A percentile compares a stretch with the other conserved stretches of the same genome.
phyloP scores from a whole-genome alignment of 2,797 vertebrate genomes.

The Salarias fasciatus region DNA sequence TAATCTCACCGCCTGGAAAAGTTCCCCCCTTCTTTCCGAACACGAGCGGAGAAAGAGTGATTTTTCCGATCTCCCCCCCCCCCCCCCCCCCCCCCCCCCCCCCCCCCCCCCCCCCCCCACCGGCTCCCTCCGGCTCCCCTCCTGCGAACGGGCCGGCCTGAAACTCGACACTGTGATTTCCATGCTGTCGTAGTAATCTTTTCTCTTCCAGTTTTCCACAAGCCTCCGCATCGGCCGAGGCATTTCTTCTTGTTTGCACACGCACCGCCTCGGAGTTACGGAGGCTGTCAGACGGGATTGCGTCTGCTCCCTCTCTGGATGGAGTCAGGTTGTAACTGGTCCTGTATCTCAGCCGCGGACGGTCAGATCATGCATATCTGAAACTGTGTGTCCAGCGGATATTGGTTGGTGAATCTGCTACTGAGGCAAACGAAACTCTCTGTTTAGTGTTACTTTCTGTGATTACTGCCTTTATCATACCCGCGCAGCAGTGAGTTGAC shows the following conservation, averaged over 20 bases:
- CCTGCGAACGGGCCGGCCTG: constrained; percentile 31
- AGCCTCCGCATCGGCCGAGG: constrained; percentile 33
- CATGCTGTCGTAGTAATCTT: constrained; percentile 25
- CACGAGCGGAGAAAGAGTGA: constrained; percentile 28
- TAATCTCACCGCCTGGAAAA: constrained; percentile 24
- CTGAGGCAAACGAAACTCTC: too few relatives aligned
- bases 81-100: constrained; percentile 12
- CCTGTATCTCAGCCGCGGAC: constrained; percentile 9
- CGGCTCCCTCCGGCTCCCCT: constrained; percentile 15
- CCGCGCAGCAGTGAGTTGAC: too few relatives aligned
- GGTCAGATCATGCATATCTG: background rate
- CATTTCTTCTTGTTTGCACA: constrained; percentile 65
- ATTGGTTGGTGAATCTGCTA: background rate
- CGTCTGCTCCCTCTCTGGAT: background rate
- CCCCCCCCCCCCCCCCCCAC: constrained; percentile 23
- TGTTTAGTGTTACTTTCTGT: too few relatives aligned
- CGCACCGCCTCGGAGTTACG: constrained; percentile 39
- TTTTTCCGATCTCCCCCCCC: constrained; percentile 38
- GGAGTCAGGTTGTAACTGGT: constrained; percentile 19
- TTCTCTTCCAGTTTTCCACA: constrained; percentile 34
- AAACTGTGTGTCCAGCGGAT: constrained; percentile 3
- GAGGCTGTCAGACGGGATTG: constrained; percentile 37
- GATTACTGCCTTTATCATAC: too few relatives aligned
- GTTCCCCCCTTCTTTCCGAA: constrained; percentile 28
- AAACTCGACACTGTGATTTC: constrained; percentile 65